Conservation (phyloP, 92 coral and sea anemone species). For the Hydrozoanthus gracilis region DNA sequence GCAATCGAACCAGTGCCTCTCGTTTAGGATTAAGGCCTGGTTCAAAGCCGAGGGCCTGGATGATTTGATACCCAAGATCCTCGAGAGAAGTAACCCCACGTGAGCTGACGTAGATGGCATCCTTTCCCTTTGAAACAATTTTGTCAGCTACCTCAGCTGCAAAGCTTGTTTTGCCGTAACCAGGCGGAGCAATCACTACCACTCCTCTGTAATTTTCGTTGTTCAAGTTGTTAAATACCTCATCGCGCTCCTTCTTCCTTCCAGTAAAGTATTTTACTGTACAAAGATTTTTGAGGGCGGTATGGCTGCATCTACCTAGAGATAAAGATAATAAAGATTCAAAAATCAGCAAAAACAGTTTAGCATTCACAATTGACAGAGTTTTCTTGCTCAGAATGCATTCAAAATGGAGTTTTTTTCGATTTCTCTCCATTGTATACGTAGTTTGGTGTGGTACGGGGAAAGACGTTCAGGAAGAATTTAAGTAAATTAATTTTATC, state of each 20-base stretch:
- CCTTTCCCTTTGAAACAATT: slow-evolving; percentile 17
- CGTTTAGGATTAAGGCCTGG: slow-evolving; percentile 1
- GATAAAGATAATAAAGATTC: background rate
- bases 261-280: slow-evolving; percentile 13
- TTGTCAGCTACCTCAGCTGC: slow-evolving; percentile 48
- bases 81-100: slow-evolving; percentile 33
- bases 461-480: no score
- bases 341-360: background rate
- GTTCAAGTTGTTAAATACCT: slow-evolving; percentile 4
- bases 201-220: slow-evolving; percentile 2
- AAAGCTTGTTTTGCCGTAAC: slow-evolving; percentile 55
- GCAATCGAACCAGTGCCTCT: slow-evolving; percentile 29
- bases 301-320: no score
- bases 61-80: slow-evolving; percentile 53
- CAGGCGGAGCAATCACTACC: slow-evolving; percentile 28
- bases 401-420: background rate
- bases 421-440: no score
- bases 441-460: no score
- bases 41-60: slow-evolving; percentile 38
- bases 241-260: background rate
- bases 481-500: no score
- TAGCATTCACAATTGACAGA: background rate
- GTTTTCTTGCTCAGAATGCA: background rate
- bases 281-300: background rate
- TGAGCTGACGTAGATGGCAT: slow-evolving; percentile 49